Conservation (phyloP, 2,797 vertebrate genomes). For the Anabas testudineus region DNA sequence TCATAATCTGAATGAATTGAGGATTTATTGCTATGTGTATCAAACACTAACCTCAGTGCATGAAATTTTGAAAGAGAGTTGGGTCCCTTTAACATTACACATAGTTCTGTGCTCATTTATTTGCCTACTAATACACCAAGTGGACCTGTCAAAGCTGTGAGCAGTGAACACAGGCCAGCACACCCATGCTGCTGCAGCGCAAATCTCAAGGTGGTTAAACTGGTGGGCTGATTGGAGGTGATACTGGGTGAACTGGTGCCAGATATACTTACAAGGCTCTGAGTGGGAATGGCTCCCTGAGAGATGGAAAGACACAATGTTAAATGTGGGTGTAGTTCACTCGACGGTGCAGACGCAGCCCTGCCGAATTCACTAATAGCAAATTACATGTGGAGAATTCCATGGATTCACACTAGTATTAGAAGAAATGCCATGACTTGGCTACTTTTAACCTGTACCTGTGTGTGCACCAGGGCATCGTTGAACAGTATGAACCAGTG, state of each 20-base stretch:
- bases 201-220: conserved; percentile 40
- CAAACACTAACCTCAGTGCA: neutral
- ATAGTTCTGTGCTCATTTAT: conserved; percentile 40
- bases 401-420: neutral
- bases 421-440: neutral
- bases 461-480: conserved; percentile 94
- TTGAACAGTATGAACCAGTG: conserved; percentile 98
- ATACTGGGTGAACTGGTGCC: conserved; percentile 35
- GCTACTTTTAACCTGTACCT: conserved; percentile 83
- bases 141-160: conserved; percentile 37
- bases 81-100: conserved; percentile 7
- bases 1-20: neutral
- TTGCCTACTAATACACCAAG: conserved; percentile 15
- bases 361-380: neutral
- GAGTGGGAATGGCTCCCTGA: conserved; percentile 83
- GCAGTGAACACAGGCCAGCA: conserved; percentile 45
- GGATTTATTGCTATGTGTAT: neutral
- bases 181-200: conserved; percentile 49
- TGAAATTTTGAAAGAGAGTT: neutral
- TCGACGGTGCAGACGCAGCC: neutral
- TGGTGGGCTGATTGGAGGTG: conserved; percentile 15
- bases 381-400: neutral
- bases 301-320: conserved; percentile 73
- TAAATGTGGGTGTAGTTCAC: neutral
- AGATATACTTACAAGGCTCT: conserved; percentile 84